Percentiles rank a stretch among this genome's conserved stretches.
Conservation (phyloP, 2,797 vertebrate species). For the Craterocephalus amniculus region DNA sequence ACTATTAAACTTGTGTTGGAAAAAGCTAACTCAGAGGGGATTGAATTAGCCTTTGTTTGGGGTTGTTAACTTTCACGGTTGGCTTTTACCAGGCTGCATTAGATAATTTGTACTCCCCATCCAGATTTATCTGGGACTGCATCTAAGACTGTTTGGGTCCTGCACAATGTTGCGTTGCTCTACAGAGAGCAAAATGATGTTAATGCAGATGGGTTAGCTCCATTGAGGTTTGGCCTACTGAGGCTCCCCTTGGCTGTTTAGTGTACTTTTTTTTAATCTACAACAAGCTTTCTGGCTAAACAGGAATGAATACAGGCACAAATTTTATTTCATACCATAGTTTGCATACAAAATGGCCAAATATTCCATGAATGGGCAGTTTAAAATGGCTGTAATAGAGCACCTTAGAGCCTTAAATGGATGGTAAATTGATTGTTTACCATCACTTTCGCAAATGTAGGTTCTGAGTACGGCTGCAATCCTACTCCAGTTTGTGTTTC, state of each 20-base stretch:
- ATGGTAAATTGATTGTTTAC: not conserved
- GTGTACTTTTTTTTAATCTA: not conserved
- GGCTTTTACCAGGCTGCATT: not conserved
- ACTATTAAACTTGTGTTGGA: too few relatives aligned
- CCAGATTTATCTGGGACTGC: not conserved
- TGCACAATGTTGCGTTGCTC: not conserved
- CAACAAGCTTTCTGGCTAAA: not conserved
- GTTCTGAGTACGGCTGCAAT: slow-evolving; percentile 12
- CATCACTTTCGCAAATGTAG: slow-evolving; percentile 2
- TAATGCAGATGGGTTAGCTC: not conserved
- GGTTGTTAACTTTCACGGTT: not conserved
- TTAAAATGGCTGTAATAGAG: not conserved
- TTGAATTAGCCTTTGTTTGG: not conserved
- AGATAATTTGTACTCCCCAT: not conserved
- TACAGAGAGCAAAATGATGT: not conserved
- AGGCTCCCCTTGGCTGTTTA: not conserved
- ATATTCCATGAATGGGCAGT: not conserved
- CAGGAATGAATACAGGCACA: not conserved
- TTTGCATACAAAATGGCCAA: too few relatives aligned
- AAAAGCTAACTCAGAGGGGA: not conserved
- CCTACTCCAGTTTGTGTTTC: not conserved
- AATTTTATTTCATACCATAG: not conserved
- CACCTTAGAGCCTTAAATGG: not conserved
- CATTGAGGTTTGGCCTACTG: not conserved
- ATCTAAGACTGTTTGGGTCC: not conserved